Conservation (phyloP, 2,113 vertebrate genomes). For the Choloepus hoffmanni region DNA sequence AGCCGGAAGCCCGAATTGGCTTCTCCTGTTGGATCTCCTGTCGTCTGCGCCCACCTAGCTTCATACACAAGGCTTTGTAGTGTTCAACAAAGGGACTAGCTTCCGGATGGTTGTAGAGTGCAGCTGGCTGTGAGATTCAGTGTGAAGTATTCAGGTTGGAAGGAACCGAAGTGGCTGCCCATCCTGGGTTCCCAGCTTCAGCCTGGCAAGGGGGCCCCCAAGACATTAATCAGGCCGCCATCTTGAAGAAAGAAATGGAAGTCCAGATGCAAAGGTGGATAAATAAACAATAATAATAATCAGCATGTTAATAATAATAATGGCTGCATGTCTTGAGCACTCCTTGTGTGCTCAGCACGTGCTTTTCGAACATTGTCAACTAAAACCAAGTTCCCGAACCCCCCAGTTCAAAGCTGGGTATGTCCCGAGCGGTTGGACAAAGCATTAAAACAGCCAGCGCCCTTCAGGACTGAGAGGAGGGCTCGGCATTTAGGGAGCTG, state of each 20-base stretch:
- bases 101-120: neutral
- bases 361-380: neutral
- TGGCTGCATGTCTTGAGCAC: neutral
- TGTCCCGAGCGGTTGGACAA: conserved; percentile 40
- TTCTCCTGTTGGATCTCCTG: conserved; percentile 50
- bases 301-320: conserved; percentile 74
- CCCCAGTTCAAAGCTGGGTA: neutral
- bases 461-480: neutral
- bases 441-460: conserved; percentile 75
- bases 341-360: neutral
- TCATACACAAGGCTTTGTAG: neutral
- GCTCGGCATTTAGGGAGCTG: neutral
- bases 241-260: conserved; percentile 59
- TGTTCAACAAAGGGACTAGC: conserved; percentile 54
- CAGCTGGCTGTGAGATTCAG: conserved; percentile 54
- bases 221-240: neutral
- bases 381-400: conserved; percentile 39
- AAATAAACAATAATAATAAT: conserved; percentile 68
- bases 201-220: conserved; percentile 41
- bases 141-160: neutral
- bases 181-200: neutral
- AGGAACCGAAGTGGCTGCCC: neutral
- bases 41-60: conserved; percentile 61
- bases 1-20: neutral
- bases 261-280: conserved; percentile 17